A percentile compares a stretch with the other conserved stretches of the same genome.
Evolutionary conservation across 2,888 invertebrate genomes (phyloP).

Genomic region (Amiota minor): DNA sequence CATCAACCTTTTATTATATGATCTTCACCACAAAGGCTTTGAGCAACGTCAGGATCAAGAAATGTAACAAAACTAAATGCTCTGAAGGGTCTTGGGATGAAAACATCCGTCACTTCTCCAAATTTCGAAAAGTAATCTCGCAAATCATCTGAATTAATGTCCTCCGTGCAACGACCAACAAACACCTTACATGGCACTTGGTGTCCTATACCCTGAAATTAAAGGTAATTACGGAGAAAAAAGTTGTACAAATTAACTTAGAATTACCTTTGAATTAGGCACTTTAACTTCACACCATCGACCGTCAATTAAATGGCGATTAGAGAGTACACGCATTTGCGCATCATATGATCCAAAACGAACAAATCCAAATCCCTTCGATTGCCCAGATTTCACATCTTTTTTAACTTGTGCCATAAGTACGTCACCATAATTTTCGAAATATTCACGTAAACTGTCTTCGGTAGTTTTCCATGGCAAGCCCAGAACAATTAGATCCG

Average conservation of each 20-base stretch:
- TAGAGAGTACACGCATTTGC: slow-evolving; percentile 94
- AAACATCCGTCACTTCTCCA: slow-evolving; percentile 90
- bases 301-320: slow-evolving; percentile 96
- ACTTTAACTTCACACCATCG: slow-evolving; percentile 99
- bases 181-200: slow-evolving; percentile 86
- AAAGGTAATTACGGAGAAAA: background rate
- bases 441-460: slow-evolving; percentile 95
- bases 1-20: slow-evolving; percentile 82
- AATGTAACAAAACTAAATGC: slow-evolving; percentile 89
- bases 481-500: slow-evolving; percentile 97
- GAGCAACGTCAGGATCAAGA: slow-evolving; percentile 85
- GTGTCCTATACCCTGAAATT: slow-evolving; percentile 77
- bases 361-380: slow-evolving; percentile 99
- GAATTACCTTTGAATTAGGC: slow-evolving; percentile 89
- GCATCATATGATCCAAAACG: slow-evolving; percentile 96
- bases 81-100: slow-evolving; percentile 89
- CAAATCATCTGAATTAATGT: slow-evolving; percentile 84
- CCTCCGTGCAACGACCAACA: slow-evolving; percentile 88
- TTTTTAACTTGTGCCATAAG: slow-evolving; percentile 98
- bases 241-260: background rate
- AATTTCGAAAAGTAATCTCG: slow-evolving; percentile 84
- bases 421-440: slow-evolving; percentile 97
- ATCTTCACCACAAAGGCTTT: slow-evolving; percentile 85
- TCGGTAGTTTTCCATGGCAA: slow-evolving; percentile 98
- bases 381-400: slow-evolving; percentile 92